These are phyloP conservation scores for Musca domestica DNA, from an alignment of 1,140 invertebrate species.

Conservation along the genomic window DNA sequence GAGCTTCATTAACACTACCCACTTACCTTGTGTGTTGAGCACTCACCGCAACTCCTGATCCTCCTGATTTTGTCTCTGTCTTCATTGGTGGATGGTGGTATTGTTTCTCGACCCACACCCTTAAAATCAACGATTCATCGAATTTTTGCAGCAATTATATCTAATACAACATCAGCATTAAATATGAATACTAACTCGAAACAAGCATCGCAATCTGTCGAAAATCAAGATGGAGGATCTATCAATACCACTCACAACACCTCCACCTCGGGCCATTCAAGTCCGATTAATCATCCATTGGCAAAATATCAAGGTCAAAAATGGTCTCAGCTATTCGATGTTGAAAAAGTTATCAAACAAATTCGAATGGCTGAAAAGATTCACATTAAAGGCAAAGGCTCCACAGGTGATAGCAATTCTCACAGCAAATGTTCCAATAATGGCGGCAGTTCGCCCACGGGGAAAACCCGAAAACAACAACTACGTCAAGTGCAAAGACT, in stretches of 20 bases:
- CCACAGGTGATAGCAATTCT: not conserved
- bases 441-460: slow-evolving; percentile 10
- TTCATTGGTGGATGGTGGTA: no score
- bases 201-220: not conserved
- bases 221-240: not conserved
- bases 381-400: slow-evolving; percentile 35
- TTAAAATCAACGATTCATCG: no score
- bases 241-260: no score
- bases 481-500: slow-evolving; percentile 42
- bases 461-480: not conserved
- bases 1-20: no score
- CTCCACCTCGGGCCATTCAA: not conserved
- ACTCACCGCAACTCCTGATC: no score
- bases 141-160: no score
- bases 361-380: slow-evolving; percentile 43
- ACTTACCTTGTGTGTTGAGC: no score
- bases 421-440: slow-evolving; percentile 10
- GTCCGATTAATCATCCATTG: slow-evolving; percentile 10
- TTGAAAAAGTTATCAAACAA: slow-evolving; percentile 49
- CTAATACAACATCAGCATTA: no score
- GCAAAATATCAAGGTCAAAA: slow-evolving; percentile 41
- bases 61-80: no score
- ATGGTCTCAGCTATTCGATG: slow-evolving; percentile 45
- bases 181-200: no score
- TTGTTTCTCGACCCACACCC: no score